A percentile compares a stretch with the other conserved stretches of the same genome.
These are phyloP conservation scores for Seriola quinqueradiata DNA, from an alignment of 2,113 vertebrate genomes.

Conservation along the genomic window DNA sequence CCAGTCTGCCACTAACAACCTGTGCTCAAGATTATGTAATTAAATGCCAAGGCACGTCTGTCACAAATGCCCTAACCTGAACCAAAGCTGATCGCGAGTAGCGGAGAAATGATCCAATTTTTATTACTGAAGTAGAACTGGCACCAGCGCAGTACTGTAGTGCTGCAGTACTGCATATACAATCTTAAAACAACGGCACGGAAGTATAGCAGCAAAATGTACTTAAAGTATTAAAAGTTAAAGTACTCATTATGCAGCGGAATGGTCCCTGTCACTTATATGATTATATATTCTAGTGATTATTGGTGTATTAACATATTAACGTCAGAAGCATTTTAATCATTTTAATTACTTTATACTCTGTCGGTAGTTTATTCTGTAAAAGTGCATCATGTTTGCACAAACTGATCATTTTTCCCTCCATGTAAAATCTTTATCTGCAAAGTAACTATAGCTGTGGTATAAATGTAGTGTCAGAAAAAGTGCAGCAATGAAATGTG, in stretches of 20 bases:
- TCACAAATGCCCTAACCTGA: neutral
- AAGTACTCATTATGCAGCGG: neutral
- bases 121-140: neutral
- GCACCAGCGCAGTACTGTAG: neutral
- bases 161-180: neutral
- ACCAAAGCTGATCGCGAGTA: neutral
- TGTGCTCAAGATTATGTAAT: constrained; percentile 23
- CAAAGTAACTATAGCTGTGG: neutral
- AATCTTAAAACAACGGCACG: neutral
- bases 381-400: neutral
- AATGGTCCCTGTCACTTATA: neutral
- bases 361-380: neutral
- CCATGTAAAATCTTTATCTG: neutral
- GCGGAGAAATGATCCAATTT: neutral
- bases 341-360: neutral
- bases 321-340: no score
- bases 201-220: neutral
- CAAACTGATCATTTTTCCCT: neutral
- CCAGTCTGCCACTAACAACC: constrained; percentile 17
- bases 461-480: neutral
- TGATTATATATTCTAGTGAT: neutral
- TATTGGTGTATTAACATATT: neutral
- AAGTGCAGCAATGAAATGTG: neutral
- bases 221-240: neutral
- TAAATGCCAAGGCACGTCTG: constrained; percentile 9